Base-by-base conservation (phyloP, 2,888 invertebrate species). In the Chloromyia formosa region DNA sequence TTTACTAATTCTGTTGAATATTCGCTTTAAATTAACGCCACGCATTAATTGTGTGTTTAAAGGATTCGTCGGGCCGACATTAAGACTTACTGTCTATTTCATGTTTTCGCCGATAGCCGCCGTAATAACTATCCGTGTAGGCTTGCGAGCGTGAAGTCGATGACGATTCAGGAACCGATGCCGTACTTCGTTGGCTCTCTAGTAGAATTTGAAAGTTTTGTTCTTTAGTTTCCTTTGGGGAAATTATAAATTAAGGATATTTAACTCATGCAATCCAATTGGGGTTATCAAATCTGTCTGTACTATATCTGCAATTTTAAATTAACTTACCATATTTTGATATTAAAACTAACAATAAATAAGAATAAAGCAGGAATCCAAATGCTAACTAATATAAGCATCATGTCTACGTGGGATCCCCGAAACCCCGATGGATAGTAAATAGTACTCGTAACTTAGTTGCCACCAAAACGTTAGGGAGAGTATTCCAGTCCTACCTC, bases 21-120 rank as follows among this genome's bases (percentile, higher is more conserved):
- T 16, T 66, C 20, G 10, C 45, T 18, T 49, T 23, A 71, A 71
- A 40, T 40, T 40, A 56, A 71, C 42, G 71, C 71, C 42, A 56
- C 71, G 56, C 71, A 40, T 42, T 71, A 23, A 40, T 71, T 23
- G 14, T 56, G 40, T 10, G 9, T 16, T 9, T 54, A 12, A 35
- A 35, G 27, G 27, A 35, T 35, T 35, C 12, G n/a, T 54, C 18
- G 12, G 56, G 69, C 53, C 54, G 20, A 14, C 40, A 35, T 27
- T 56, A 12, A 74, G 81, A 89, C 90, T 90, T 90, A 90, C 90
- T 88, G 85, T 89, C 89, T 81, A 88, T 87, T 84, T 88, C 89
- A 83, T 90, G 90, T 85, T 90, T 90, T 83, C 89, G 88, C 80
- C 90, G 87, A 86, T 90, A 90, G 78, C 85, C 85, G 79, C 84